phyloP scores from a whole-genome alignment of 2,797 vertebrate species.

The Menidia menidia region DNA sequence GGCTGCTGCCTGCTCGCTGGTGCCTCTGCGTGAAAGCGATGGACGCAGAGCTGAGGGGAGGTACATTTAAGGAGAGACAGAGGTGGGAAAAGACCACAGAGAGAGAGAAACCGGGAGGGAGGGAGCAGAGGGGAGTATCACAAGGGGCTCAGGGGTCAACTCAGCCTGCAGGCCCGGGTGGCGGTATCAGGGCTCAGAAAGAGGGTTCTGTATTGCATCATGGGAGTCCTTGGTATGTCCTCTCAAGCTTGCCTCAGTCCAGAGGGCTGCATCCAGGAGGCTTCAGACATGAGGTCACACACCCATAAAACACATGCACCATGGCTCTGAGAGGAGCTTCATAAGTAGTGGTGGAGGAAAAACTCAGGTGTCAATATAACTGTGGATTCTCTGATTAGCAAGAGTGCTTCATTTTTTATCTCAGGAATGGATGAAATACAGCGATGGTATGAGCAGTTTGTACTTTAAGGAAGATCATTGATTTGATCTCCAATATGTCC shows the following conservation, averaged over 20 bases:
- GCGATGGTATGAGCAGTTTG: not conserved
- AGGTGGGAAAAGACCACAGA: slow-evolving; percentile 38
- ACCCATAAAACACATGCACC: slow-evolving; percentile 45
- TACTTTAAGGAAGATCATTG: not conserved
- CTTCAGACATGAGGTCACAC: slow-evolving; percentile 42
- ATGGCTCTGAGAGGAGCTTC: slow-evolving; percentile 37
- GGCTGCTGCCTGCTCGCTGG: slow-evolving; percentile 66
- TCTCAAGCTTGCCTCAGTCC: slow-evolving; percentile 73
- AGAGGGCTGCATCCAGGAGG: slow-evolving; percentile 65
- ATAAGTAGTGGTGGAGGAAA: slow-evolving; percentile 1
- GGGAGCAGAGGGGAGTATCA: slow-evolving; percentile 54
- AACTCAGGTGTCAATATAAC: not conserved
- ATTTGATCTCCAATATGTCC: not conserved
- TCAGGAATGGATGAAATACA: not conserved
- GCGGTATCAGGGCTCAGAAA: slow-evolving; percentile 51
- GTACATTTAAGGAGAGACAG: slow-evolving; percentile 41
- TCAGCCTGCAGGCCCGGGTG: slow-evolving; percentile 68
- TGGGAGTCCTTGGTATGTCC: slow-evolving; percentile 76
- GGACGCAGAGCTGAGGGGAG: slow-evolving; percentile 44
- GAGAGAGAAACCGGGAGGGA: slow-evolving; percentile 38
- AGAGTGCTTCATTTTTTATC: not conserved
- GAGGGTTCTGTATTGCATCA: slow-evolving; percentile 68
- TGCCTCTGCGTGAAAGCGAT: slow-evolving; percentile 50
- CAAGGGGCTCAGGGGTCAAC: slow-evolving; percentile 67
- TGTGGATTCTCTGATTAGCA: not conserved